Base-by-base conservation (phyloP, 1,140 invertebrate genomes). In the Brachionus asplanchnoidis region DNA sequence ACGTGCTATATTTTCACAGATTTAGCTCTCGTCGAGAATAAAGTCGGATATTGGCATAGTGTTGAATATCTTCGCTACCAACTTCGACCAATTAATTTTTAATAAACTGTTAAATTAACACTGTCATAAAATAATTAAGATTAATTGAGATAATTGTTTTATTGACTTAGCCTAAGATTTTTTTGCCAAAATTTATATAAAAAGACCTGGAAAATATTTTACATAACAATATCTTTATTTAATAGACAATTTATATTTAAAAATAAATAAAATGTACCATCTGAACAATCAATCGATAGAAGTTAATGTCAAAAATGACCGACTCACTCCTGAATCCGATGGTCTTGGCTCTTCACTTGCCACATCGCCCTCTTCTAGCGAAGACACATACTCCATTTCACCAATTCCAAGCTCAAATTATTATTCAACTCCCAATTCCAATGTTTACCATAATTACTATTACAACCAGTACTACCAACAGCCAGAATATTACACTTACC, bases 41-140 rank as follows among this genome's bases (percentile, higher is more conserved):
- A 77, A 77, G 73, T 77, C 73, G 73, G 73, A 26, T n/a, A 50
- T 50, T 77, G 73, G 73, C 73, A 77, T 46, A 36, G 73, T 77
- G 73, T 77, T 46, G 73, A 77, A 77, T 77, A 50, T 77, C 46
- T 17, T 73, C 6, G 17, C 53, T 20, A 60, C 53, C 53, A 20
- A 40, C 28, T 42, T 44, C 36, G 9, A 50, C 26, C 32, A 26
- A 36, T 50, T 50, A 77, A 14, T 50, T 50, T 77, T 36, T 50
- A 77, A 46, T 77, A 77, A 77, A 77, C 73, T 77, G 73, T 77
- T 77, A 77, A 77, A 77, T 26, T 77, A 77, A 77, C 73, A 77
- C 73, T 77, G 44, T 77, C 14, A 77, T 77, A 77, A 77, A 77
- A 77, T 50, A 77, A 77, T 77, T 75, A 75, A 75, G 70, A 75